Evolutionary conservation across 2,888 invertebrate genomes (phyloP).

Genomic region (Alcis repandata): DNA sequence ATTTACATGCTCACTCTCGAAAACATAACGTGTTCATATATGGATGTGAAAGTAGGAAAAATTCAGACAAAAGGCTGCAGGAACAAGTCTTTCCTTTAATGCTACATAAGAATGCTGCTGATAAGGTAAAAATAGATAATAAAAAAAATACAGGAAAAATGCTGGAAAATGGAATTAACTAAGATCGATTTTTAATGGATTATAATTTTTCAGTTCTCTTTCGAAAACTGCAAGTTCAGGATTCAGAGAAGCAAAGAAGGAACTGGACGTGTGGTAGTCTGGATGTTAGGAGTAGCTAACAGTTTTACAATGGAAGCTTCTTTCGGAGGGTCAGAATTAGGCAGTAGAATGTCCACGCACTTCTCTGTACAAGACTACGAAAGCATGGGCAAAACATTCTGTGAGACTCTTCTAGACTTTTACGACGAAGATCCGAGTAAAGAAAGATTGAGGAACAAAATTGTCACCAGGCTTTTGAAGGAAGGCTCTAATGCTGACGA

Average conservation of each 20-base stretch:
- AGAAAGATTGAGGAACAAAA: constrained; percentile 92
- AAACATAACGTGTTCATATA: constrained; percentile 98
- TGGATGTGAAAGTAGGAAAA: constrained; percentile 96
- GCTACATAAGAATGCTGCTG: constrained; percentile 96
- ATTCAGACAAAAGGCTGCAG: constrained; percentile 91
- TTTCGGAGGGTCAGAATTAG: constrained; percentile 95
- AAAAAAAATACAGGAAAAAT: neutral
- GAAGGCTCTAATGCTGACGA: constrained; percentile 96
- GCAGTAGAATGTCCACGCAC: constrained; percentile 93
- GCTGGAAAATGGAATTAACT: neutral
- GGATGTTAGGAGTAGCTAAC: constrained; percentile 97
- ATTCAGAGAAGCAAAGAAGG: constrained; percentile 98
- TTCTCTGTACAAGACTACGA: constrained; percentile 90
- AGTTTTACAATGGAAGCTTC: constrained; percentile 98
- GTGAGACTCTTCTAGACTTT: constrained; percentile 96
- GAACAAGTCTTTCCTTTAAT: constrained; percentile 98
- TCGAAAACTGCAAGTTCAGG: constrained; percentile 97
- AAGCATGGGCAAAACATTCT: constrained; percentile 94
- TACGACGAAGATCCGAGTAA: constrained; percentile 95
- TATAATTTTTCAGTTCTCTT: constrained; percentile 91
- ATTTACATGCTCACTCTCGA: constrained; percentile 97
- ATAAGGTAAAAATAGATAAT: constrained; percentile 88
- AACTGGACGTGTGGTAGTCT: constrained; percentile 97
- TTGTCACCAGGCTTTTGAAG: constrained; percentile 91
- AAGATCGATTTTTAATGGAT: neutral